These are phyloP conservation scores for Coelopa pilipes DNA, from an alignment of 2,888 invertebrate genomes.

Conservation along the genomic window DNA sequence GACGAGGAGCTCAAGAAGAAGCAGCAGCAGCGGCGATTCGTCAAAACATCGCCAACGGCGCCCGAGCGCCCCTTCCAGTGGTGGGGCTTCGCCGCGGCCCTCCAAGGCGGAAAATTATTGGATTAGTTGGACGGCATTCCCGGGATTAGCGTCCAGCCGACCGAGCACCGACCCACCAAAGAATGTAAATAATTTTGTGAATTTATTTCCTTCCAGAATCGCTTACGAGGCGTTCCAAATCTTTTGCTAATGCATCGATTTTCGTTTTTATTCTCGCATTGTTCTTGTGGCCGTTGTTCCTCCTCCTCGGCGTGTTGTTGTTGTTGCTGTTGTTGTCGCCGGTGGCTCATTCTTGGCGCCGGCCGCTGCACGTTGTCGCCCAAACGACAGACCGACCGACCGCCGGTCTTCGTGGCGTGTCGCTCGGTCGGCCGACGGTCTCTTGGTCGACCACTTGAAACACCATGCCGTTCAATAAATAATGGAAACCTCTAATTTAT, in stretches of 20 bases:
- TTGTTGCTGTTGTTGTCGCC: neutral
- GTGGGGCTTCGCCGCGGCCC: neutral
- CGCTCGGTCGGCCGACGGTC: too few species aligned
- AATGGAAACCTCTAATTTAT: constrained; percentile 32
- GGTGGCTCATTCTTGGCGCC: neutral
- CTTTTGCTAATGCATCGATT: neutral
- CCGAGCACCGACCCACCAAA: too few species aligned
- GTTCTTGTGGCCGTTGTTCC: too few species aligned
- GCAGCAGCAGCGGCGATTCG: neutral
- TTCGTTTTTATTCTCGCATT: neutral
- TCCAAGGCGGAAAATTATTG: constrained; percentile 6
- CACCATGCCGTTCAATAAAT: constrained; percentile 15
- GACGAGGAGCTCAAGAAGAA: neutral
- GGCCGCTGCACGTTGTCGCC: neutral
- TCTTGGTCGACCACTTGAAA: neutral
- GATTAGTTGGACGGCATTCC: constrained; percentile 21
- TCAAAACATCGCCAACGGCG: constrained; percentile 3
- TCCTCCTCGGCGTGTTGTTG: too few species aligned
- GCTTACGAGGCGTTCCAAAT: too few species aligned
- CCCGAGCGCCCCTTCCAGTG: neutral
- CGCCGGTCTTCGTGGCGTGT: too few species aligned
- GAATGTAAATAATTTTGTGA: constrained; percentile 12
- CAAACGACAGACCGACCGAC: too few species aligned
- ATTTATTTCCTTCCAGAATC: neutral
- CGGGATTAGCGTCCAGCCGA: neutral